Evolutionary conservation across 2,888 invertebrate genomes (phyloP).

Genomic region (Neoitamus cyanurus): DNA sequence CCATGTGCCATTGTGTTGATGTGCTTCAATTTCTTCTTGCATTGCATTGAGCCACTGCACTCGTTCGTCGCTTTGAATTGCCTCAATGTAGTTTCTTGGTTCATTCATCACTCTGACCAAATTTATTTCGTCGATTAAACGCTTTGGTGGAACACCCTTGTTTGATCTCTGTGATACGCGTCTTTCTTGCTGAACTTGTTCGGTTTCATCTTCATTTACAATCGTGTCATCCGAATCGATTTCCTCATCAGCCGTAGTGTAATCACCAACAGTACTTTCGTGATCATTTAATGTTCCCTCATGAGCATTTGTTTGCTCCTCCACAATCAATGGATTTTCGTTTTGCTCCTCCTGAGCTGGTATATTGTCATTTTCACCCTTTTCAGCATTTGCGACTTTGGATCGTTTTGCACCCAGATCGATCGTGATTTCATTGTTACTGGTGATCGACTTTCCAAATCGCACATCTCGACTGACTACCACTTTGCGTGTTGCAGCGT

Average conservation of each 20-base stretch:
- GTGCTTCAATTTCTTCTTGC: conserved; percentile 54
- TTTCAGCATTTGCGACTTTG: not conserved
- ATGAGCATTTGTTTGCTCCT: too few species aligned
- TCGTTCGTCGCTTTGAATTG: not conserved
- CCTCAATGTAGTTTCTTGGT: not conserved
- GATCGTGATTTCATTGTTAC: too few species aligned
- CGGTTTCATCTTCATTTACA: not conserved
- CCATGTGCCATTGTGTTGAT: conserved; percentile 54
- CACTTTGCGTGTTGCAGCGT: conserved; percentile 44
- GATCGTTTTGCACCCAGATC: too few species aligned
- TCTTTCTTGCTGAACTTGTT: not conserved
- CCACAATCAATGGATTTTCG: too few species aligned
- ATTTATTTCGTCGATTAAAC: conserved; percentile 46
- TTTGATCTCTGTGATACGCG: conserved; percentile 38
- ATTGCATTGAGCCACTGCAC: conserved; percentile 54
- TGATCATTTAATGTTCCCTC: too few species aligned
- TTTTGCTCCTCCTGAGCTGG: too few species aligned
- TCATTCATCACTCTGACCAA: not conserved
- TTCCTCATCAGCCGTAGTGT: too few species aligned
- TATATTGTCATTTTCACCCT: not conserved
- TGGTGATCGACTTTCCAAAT: conserved; percentile 10
- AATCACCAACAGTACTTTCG: too few species aligned
- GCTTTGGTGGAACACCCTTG: conserved; percentile 47
- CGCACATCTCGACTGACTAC: conserved; percentile 49
- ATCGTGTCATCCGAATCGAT: not conserved